Conservation (phyloP, 2,888 invertebrate genomes). For the Rapana venosa region DNA sequence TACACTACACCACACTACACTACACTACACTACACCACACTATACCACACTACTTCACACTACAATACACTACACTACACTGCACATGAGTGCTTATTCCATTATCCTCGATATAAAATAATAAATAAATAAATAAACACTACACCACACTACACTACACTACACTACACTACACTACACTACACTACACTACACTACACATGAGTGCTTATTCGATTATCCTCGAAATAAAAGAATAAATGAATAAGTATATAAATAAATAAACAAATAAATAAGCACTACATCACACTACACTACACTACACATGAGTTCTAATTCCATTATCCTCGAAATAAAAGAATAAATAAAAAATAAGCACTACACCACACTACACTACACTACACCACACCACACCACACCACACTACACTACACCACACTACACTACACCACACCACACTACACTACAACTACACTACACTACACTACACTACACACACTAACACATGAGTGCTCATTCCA, state of each 20-base stretch:
- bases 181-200: no score
- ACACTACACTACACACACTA: neutral
- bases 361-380: constrained; percentile 6
- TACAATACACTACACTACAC: no score
- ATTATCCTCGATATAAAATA: no score
- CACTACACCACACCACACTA: neutral
- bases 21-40: no score
- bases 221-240: no score
- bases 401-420: neutral
- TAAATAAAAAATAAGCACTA: neutral
- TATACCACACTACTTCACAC: no score
- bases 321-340: neutral
- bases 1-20: no score
- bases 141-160: no score
- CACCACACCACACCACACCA: neutral
- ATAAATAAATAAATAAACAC: no score
- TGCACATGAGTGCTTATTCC: no score
- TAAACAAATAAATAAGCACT: neutral
- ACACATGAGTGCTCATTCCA: neutral
- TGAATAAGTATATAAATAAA: no score
- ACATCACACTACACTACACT: neutral
- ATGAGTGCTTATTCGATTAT: no score
- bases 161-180: neutral
- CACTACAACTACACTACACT: neutral
- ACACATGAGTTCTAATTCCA: neutral